Evolutionary conservation across 2,113 vertebrate genomes (phyloP).

Genomic region (Pachycephala philippinensis): DNA sequence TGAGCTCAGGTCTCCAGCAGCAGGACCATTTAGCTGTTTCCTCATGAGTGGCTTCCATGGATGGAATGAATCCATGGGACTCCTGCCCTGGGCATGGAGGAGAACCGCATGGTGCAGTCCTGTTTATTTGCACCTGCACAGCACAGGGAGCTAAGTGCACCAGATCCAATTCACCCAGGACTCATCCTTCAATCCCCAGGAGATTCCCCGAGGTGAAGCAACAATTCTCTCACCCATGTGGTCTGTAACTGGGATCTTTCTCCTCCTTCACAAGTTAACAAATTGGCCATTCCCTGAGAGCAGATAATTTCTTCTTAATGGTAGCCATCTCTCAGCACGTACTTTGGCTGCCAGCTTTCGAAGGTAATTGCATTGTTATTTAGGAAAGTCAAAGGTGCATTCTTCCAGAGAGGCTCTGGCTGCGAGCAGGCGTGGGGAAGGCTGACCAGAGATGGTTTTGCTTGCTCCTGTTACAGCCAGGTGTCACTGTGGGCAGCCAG

Average conservation of each 20-base stretch:
- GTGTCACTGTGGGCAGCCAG: conserved; percentile 31
- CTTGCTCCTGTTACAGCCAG: neutral
- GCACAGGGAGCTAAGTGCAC: neutral
- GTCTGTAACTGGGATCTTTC: neutral
- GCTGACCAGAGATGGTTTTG: neutral
- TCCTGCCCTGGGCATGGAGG: accelerated
- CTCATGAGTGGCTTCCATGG: accelerated
- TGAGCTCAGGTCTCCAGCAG: neutral
- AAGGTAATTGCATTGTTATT: conserved; percentile 70
- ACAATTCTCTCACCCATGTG: neutral
- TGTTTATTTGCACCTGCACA: neutral
- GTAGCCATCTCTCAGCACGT: conserved; percentile 60
- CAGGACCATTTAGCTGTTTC: neutral
- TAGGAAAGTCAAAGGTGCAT: conserved; percentile 66
- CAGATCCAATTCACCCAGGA: neutral
- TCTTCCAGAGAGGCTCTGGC: conserved; percentile 47
- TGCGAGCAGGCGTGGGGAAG: neutral
- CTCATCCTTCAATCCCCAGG: neutral
- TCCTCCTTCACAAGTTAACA: conserved; percentile 47
- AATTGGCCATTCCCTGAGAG: conserved; percentile 49
- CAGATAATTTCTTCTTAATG: conserved; percentile 70
- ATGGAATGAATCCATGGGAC: accelerated
- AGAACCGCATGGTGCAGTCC: neutral
- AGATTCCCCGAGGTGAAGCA: neutral
- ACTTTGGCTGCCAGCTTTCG: conserved; percentile 65